Conservation (phyloP, 2,888 invertebrate genomes). For the Drosophila leonis region DNA sequence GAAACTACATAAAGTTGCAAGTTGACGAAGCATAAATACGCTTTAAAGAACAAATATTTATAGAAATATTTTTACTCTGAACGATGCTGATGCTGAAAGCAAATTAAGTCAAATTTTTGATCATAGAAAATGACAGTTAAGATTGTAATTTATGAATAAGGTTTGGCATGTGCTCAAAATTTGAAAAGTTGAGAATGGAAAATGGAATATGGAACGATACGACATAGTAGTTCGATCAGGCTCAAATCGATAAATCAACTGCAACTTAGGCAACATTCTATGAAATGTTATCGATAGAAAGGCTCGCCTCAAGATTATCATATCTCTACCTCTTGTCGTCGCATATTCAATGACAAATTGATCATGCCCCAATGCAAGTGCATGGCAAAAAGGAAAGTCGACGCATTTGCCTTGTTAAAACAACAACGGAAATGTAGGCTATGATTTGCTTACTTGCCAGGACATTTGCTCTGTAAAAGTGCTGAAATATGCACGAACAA, state of each 20-base stretch:
- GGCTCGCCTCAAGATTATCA: too few relatives aligned
- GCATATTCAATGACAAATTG: not conserved
- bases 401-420: slow-evolving; percentile 55
- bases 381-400: slow-evolving; percentile 17
- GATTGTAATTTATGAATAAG: not conserved
- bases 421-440: slow-evolving; percentile 78
- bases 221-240: not conserved
- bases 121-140: too few relatives aligned
- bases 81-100: too few relatives aligned
- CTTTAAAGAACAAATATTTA: not conserved
- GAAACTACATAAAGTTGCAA: not conserved
- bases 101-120: not conserved
- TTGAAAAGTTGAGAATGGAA: too few relatives aligned
- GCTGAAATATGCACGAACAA: slow-evolving; percentile 46
- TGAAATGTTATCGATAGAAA: not conserved
- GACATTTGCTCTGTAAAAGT: slow-evolving; percentile 53
- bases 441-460: slow-evolving; percentile 75
- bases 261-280: not conserved
- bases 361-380: not conserved
- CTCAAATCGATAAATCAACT: not conserved
- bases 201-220: not conserved
- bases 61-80: too few relatives aligned
- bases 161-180: too few relatives aligned
- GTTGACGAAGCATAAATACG: not conserved
- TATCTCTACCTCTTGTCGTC: not conserved